Conservation (phyloP, 2,888 invertebrate genomes). For the Synanthedon vespiformis region DNA sequence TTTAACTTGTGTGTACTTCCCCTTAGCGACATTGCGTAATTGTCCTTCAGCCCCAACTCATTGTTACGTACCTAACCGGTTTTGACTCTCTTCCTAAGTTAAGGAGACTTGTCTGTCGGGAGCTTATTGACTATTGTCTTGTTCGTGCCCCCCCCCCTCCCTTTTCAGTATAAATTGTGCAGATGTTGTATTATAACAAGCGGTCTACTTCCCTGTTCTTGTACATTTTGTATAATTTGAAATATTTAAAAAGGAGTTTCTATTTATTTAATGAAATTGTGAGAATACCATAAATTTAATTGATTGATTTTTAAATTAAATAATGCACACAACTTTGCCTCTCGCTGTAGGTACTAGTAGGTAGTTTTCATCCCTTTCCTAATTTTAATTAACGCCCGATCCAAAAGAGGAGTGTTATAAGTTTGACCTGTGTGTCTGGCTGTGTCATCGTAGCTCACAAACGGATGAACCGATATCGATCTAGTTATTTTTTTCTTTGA, state of each 20-base stretch:
- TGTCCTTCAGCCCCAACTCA: conserved; percentile 25
- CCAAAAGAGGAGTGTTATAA: no score
- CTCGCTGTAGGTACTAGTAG: no score
- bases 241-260: not conserved
- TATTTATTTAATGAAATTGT: no score
- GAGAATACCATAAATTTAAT: no score
- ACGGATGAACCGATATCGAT: no score
- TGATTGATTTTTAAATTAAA: no score
- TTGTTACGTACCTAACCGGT: conserved; percentile 37
- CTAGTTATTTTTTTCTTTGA: no score
- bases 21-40: conserved; percentile 36
- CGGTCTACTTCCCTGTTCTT: not conserved
- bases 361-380: no score
- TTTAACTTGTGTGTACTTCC: conserved; percentile 23
- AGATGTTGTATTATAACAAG: not conserved
- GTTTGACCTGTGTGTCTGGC: no score
- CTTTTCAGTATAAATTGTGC: not conserved
- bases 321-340: no score
- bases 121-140: conserved; percentile 23
- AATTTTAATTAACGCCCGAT: no score
- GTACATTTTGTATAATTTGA: not conserved
- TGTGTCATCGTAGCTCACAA: no score
- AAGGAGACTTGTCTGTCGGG: conserved; percentile 20
- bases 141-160: conserved; percentile 13
- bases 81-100: conserved; percentile 35